These are phyloP conservation scores for Aleiodes sp. DNA, from an alignment of 1,140 invertebrate genomes.

Conservation along the genomic window DNA sequence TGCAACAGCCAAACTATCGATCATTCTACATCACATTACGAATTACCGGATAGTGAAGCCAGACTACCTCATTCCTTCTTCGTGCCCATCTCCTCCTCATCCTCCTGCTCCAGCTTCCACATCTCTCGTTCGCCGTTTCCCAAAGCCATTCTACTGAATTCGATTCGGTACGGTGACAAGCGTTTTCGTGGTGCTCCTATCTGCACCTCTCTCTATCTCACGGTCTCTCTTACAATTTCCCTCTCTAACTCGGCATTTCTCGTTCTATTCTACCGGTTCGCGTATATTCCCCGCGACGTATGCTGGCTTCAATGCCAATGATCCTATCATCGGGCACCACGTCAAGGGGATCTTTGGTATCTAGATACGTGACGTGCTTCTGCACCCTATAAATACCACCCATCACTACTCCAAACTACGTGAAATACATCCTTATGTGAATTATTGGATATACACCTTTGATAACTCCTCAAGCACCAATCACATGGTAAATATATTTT, in stretches of 20 bases:
- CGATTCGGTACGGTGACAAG: constrained; percentile 6
- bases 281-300: not conserved
- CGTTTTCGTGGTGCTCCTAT: not conserved
- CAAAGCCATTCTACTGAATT: not conserved
- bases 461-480: too few species aligned
- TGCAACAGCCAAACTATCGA: constrained; percentile 27
- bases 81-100: too few species aligned
- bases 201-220: not conserved
- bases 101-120: too few species aligned
- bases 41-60: constrained; percentile 1
- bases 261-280: not conserved
- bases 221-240: not conserved
- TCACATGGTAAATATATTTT: too few species aligned
- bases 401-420: too few species aligned
- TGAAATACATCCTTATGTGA: too few species aligned
- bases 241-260: not conserved
- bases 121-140: not conserved
- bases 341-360: not conserved
- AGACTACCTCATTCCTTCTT: too few species aligned
- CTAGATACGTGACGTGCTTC: not conserved
- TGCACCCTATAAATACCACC: not conserved
- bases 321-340: not conserved
- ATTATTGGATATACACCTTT: too few species aligned
- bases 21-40: constrained; percentile 9
- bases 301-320: constrained; percentile 19